Evolutionary conservation across 2,113 vertebrate genomes (phyloP).

Genomic region (Macroglossus sobrinus): DNA sequence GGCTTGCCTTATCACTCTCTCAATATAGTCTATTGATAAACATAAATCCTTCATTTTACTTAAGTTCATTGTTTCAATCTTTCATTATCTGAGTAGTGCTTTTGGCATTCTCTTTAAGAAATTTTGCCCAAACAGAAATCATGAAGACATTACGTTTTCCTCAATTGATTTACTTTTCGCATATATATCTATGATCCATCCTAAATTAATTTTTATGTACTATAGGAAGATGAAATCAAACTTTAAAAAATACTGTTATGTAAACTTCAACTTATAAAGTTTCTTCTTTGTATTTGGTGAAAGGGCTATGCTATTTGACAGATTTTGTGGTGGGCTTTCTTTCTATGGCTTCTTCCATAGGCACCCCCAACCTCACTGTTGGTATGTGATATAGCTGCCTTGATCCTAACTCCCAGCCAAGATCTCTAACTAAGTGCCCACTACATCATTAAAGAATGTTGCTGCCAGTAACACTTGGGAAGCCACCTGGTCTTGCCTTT

Average conservation of each 20-base stretch:
- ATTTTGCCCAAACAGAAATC: not conserved
- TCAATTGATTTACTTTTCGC: not conserved
- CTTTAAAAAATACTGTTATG: not conserved
- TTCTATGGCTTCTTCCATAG: not conserved
- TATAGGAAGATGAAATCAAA: not conserved
- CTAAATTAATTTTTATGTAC: not conserved
- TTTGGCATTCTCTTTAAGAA: not conserved
- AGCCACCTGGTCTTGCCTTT: not conserved
- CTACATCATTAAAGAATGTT: not conserved
- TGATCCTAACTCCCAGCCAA: not conserved
- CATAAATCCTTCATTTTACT: not conserved
- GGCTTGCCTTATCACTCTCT: not conserved
- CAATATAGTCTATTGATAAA: not conserved
- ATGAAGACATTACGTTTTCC: not conserved
- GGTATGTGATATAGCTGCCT: not conserved
- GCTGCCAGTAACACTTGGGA: not conserved
- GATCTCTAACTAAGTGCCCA: not conserved
- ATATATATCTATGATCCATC: not conserved
- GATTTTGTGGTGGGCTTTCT: not conserved
- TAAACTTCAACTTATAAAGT: not conserved
- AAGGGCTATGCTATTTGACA: not conserved
- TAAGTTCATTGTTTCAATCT: not conserved
- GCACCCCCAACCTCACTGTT: not conserved
- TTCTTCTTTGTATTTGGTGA: not conserved
- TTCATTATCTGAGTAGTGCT: not conserved